These are phyloP conservation scores for Chelmon rostratus DNA, from an alignment of 2,797 vertebrate genomes.

Conservation along the genomic window DNA sequence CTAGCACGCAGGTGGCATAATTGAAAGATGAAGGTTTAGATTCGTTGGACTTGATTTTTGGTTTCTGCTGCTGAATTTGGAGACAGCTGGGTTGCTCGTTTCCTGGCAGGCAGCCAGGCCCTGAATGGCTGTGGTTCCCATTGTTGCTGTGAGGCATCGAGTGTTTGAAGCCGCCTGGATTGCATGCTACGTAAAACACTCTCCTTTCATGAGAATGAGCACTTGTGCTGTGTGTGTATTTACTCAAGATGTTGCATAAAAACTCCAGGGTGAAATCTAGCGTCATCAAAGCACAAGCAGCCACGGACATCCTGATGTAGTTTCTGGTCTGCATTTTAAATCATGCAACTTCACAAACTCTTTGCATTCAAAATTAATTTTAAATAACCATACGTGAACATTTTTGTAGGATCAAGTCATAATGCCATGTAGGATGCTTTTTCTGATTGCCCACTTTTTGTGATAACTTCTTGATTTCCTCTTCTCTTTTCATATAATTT, in stretches of 20 bases:
- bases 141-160: slow-evolving; percentile 11
- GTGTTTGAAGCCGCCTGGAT: not conserved
- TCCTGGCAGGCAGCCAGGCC: not conserved
- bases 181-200: not conserved
- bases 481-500: not conserved
- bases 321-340: not conserved
- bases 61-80: slow-evolving; percentile 9
- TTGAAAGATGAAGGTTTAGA: not conserved
- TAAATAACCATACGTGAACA: no score
- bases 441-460: no score
- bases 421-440: not conserved
- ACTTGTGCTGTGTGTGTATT: not conserved
- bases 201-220: slow-evolving; percentile 3
- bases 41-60: slow-evolving; percentile 22
- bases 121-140: slow-evolving; percentile 3
- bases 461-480: not conserved
- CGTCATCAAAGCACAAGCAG: not conserved
- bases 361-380: not conserved
- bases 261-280: not conserved
- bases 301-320: not conserved
- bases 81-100: slow-evolving; percentile 7
- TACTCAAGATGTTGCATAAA: not conserved
- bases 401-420: not conserved
- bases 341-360: not conserved
- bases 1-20: not conserved